These are phyloP conservation scores for Octopus bimaculoides DNA, from an alignment of 1,140 invertebrate genomes.

Conservation along the genomic window DNA sequence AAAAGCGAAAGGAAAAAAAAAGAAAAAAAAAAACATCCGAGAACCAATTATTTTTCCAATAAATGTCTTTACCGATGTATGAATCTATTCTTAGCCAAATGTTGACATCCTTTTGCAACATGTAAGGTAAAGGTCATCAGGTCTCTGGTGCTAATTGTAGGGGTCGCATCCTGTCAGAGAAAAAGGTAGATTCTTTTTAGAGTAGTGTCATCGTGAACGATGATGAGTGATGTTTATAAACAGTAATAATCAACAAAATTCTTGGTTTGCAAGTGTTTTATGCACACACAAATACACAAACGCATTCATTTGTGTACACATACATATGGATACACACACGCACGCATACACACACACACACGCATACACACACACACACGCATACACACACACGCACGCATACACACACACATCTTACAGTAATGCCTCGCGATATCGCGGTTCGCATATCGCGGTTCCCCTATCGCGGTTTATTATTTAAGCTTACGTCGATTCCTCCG, in stretches of 20 bases:
- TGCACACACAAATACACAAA: background rate
- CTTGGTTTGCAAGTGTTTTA: background rate
- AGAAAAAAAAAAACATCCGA: no score
- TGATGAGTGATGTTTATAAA: background rate
- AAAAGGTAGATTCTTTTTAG: background rate
- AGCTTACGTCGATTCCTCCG: no score
- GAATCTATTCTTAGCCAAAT: conserved; percentile 91
- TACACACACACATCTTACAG: no score
- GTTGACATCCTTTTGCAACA: conserved; percentile 87
- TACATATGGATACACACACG: background rate
- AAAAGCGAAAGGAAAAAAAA: no score
- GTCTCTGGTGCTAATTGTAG: conserved; percentile 71
- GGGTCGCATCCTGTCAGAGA: conserved; percentile 17
- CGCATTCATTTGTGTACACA: background rate
- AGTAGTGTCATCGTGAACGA: background rate
- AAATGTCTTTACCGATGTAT: conserved; percentile 72
- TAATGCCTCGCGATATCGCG: no score
- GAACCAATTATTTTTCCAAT: no score
- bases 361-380: background rate
- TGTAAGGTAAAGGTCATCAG: conserved; percentile 88
- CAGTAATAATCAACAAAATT: background rate
- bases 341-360: background rate
- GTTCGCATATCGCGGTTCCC: no score
- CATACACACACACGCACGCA: background rate
- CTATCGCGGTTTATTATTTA: no score